These are phyloP conservation scores for Galagoides demidoff DNA, from an alignment of 2,797 vertebrate species.

Conservation along the genomic window DNA sequence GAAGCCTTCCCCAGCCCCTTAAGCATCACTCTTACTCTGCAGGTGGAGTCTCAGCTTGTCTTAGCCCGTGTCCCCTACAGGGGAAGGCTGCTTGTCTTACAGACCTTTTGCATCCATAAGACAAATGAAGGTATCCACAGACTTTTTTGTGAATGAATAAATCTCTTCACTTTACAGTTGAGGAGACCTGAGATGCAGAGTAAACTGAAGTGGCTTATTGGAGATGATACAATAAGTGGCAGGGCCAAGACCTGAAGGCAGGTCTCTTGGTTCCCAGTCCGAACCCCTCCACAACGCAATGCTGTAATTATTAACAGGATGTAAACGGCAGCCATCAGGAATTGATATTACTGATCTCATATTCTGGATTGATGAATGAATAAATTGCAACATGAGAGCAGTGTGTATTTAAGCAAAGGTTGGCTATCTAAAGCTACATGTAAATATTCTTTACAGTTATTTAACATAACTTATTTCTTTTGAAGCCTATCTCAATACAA, in stretches of 20 bases:
- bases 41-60: neutral
- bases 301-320: neutral
- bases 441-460: constrained; percentile 44
- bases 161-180: constrained; percentile 15
- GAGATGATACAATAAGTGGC: neutral
- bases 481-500: constrained; percentile 82
- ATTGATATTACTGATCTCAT: neutral
- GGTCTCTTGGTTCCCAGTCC: neutral
- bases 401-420: constrained; percentile 27
- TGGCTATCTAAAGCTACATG: neutral
- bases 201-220: neutral
- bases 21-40: neutral
- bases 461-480: constrained; percentile 54
- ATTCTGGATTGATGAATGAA: neutral
- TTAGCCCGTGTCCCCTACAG: neutral
- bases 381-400: constrained; percentile 12
- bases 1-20: neutral
- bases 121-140: constrained; percentile 15
- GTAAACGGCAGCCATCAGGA: neutral
- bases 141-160: constrained; percentile 7
- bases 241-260: constrained; percentile 25
- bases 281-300: neutral
- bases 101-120: neutral
- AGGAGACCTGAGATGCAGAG: constrained; percentile 29
- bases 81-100: neutral